Evolutionary conservation across 2,113 vertebrate species (phyloP), one percentile per base, ranked within the genome.

Genomic region (Pelodiscus sinensis): DNA sequence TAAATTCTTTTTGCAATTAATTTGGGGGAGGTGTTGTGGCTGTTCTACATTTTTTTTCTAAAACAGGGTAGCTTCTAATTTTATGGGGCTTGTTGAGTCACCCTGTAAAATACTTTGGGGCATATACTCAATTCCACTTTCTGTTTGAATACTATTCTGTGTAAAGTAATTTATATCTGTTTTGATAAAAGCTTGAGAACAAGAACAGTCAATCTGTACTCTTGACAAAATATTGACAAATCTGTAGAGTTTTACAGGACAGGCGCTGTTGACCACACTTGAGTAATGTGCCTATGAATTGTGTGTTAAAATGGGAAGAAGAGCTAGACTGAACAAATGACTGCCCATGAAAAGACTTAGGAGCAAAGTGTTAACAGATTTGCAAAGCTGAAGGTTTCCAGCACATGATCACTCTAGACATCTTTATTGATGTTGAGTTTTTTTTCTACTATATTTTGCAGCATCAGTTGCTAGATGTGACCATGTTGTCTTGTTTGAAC

Each of bases 401-500:
- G 21, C 29, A 50, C 2, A 2, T 0, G 0, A 75, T 84, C 50
- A 31, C 71, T 96, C 55, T 27, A 86, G n/a, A 83, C 93, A n/a
- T 86, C 3, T 0, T 85, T 86, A 86, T 35, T 50, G 58, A 9
- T 87, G 52, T 79, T 88, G 65, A 81, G 78, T 51, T 86, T 92
- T 51, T 86, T 92, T 95, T 94, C 88, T 95, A 1, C 56, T 86
- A 31, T 87, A 88, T 96, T 86, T 94, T 89, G 62, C 79, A 62
- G 81, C 95, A 82, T 89, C 83, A 58, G 77, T 84, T 96, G 57
- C 85, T 95, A 94, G 90, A 79, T 88, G 27, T 96, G 96, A 97
- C 92, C 87, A 82, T 84, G 51, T 93, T 97, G 92, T 95, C 95
- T 90, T 96, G 96, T 92, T 97, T 90, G 86, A 94, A 93, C 79